phyloP scores from a whole-genome alignment of 1,140 invertebrate species.

The Limonius californicus region DNA sequence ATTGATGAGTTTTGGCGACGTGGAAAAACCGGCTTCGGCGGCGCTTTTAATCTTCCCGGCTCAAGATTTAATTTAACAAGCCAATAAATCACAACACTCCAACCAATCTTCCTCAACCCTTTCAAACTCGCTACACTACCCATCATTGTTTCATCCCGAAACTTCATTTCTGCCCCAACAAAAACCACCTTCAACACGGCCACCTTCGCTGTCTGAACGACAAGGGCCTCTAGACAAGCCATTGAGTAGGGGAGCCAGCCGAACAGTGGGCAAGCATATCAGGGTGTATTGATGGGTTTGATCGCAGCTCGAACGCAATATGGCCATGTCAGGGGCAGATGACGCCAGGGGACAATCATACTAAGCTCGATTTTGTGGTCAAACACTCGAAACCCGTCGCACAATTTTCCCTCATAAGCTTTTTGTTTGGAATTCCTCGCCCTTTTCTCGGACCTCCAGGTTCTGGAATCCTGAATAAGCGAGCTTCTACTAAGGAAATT shows the following conservation, averaged over 20 bases:
- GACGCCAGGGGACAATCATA: slow-evolving; percentile 1
- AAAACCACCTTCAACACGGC: neutral
- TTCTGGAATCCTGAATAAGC: too few relatives aligned
- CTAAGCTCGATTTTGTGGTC: neutral
- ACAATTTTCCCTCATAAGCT: neutral
- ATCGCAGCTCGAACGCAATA: neutral
- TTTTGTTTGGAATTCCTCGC: too few relatives aligned
- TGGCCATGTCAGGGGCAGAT: neutral
- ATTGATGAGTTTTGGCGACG: neutral
- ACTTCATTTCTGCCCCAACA: neutral
- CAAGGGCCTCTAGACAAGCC: neutral
- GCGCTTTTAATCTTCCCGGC: too few relatives aligned
- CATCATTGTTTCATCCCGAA: neutral
- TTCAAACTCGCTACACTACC: neutral
- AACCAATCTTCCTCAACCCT: too few relatives aligned
- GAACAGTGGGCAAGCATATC: neutral
- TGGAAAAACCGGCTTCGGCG: neutral
- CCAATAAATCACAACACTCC: too few relatives aligned
- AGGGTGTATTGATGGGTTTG: neutral
- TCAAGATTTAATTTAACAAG: too few relatives aligned
- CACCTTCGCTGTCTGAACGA: neutral
- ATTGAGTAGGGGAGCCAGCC: neutral
- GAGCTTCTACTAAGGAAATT: too few relatives aligned
- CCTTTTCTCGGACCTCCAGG: too few relatives aligned
- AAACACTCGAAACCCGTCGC: neutral